Evolutionary conservation across 2,113 vertebrate genomes (phyloP).

Genomic region (Syngnathus typhle): DNA sequence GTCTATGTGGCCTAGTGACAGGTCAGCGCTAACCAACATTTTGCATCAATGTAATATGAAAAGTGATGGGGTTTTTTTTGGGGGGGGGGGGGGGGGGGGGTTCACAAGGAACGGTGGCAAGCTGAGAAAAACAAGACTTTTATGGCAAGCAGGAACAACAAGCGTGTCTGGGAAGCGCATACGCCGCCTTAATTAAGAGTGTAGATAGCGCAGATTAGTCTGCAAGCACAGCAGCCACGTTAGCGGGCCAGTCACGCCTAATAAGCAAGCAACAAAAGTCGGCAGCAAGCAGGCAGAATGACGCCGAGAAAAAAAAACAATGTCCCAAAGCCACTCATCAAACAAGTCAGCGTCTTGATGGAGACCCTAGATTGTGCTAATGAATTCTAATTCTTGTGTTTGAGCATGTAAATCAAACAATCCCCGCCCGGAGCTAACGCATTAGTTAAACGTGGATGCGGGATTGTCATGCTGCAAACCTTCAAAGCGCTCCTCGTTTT

Average conservation of each 20-base stretch:
- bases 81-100: too few species aligned
- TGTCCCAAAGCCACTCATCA: conserved; percentile 75
- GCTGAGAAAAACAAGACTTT: conserved; percentile 37
- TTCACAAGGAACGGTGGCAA: conserved; percentile 14
- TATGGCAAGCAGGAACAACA: conserved; percentile 39
- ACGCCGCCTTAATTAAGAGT: conserved; percentile 57
- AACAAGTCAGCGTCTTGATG: conserved; percentile 74
- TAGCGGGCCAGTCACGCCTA: conserved; percentile 56
- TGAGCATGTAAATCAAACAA: conserved; percentile 73
- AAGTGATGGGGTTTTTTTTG: conserved; percentile 8
- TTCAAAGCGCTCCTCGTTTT: conserved; percentile 27
- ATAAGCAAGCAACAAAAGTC: conserved; percentile 63
- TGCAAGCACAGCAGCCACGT: conserved; percentile 60
- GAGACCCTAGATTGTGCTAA: conserved; percentile 70
- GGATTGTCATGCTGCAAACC: conserved; percentile 47
- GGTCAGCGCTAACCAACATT: neutral
- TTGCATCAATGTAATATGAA: conserved; percentile 7
- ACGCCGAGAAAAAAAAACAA: conserved; percentile 43
- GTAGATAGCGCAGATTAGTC: conserved; percentile 63
- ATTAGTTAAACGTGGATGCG: conserved; percentile 48
- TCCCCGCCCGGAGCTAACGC: conserved; percentile 62
- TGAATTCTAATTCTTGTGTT: conserved; percentile 77
- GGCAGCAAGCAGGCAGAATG: conserved; percentile 57
- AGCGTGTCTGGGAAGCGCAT: conserved; percentile 54
- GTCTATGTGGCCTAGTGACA: neutral